phyloP scores from a whole-genome alignment of 2,888 invertebrate species.

The Drosophila mulleri region DNA sequence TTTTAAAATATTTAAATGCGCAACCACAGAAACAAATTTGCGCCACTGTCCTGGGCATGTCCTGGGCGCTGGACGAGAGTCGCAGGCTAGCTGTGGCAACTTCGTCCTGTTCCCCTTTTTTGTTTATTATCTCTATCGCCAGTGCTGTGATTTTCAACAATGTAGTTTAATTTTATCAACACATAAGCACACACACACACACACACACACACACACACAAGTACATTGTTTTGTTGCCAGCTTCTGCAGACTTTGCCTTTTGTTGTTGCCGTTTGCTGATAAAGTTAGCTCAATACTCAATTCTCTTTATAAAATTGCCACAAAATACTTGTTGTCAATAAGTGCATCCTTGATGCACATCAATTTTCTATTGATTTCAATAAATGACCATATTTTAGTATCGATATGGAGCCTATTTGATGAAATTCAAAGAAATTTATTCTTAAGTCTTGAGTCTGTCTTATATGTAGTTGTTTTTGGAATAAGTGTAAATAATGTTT shows the following conservation, averaged over 20 bases:
- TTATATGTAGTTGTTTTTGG: not conserved
- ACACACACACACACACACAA: constrained; percentile 14
- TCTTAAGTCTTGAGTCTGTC: not conserved
- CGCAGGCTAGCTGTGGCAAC: constrained; percentile 20
- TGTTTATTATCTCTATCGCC: constrained; percentile 69
- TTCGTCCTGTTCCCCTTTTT: constrained; percentile 34
- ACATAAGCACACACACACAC: constrained; percentile 30
- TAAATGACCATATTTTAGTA: constrained; percentile 9
- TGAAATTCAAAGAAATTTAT: not conserved
- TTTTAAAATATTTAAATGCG: constrained; percentile 72
- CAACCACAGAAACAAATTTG: constrained; percentile 53
- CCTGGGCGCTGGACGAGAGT: not conserved
- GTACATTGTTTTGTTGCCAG: constrained; percentile 20
- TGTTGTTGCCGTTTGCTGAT: constrained; percentile 21
- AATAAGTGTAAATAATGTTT: not conserved
- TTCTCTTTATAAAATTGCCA: constrained; percentile 27
- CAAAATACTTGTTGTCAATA: constrained; percentile 24
- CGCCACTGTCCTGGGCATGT: constrained; percentile 15
- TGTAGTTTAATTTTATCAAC: constrained; percentile 71
- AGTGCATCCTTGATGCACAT: constrained; percentile 28
- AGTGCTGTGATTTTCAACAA: constrained; percentile 73
- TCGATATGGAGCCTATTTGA: not conserved
- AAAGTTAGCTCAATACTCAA: constrained; percentile 25
- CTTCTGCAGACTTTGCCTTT: constrained; percentile 3
- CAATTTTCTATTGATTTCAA: constrained; percentile 23